Evolutionary conservation across 2,888 invertebrate genomes (phyloP), one percentile per base, ranked within the genome.

Genomic region (Drosophila heteroneura): DNA sequence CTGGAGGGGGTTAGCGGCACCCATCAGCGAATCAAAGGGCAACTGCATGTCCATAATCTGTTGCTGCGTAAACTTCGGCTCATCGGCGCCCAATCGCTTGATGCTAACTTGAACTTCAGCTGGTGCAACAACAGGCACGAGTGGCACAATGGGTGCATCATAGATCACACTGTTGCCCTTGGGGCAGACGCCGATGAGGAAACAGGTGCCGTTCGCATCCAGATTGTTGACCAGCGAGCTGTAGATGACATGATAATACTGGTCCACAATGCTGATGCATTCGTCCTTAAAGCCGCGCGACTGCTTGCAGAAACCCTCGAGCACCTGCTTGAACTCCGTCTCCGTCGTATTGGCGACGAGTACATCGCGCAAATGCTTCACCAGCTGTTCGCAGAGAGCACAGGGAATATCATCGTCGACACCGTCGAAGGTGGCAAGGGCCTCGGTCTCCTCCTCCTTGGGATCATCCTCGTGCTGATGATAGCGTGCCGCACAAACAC

Each of bases 301-400:
- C 94, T 97, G 97, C 78, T 96, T 96, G 94, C 98, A 98, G 6
- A 98, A 94, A 71, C 97, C 97, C 90, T 95, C 94, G 19, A 97
- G 92, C 0, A 98, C 96, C 89, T 95, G 94, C 92, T 96, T 95
- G 93, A 98, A 98, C 93, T 98, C 97, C 0, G 94, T 85, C 92
- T 97, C 96, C 0, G 98, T 97, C 0, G 98, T 97, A 92, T 98
- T 97, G 26, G 98, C 96, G 35, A 97, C 94, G 32, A 98, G 93
- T 9, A 97, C 94, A 91, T 98, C 97, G 74, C 96, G 95, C 80
- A 98, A 94, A 93, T 98, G 97, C 30, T 94, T 94, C 0, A 98
- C 96, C 59, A 98, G 93, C 92, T 97, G 97, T 86, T 97, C 96
- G 93, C 98, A 98, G 66, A 98, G 94, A 86, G 97, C 96, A 92